Evolutionary conservation across 2,113 vertebrate genomes (phyloP), one percentile per base, ranked within the genome.

Genomic region (Falcunculus frontatus): DNA sequence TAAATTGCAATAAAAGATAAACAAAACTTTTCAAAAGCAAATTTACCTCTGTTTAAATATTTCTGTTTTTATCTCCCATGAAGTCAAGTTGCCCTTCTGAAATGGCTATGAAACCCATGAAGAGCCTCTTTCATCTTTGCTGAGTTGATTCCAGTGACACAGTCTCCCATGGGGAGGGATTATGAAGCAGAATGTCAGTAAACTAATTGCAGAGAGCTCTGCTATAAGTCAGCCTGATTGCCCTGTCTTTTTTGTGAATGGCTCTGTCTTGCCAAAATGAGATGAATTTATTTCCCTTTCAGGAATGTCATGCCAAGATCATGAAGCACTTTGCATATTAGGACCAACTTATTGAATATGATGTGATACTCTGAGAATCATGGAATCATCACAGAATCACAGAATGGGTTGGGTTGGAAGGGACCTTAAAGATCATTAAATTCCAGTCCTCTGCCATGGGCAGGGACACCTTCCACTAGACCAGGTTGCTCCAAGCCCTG

Each of bases 1-100:
- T 83, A 70, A 95, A 80, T 77, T 84, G 21, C 33, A 94, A 84
- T 82, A 69, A 73, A 95, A 92, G 76, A 70, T 63, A 95, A 93
- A 90, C 67, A 89, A 87, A 90, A 57, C 12, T 85, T 76, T 69
- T 57, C 30, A 46, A 57, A 84, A 89, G 11, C 16, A 93, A 75
- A 76, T 82, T 39, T 25, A 23, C 55, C 19, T 44, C 65, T 82
- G 33, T 77, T 85, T 46, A 90, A 55, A 55, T 74, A 90, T 84
- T 89, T 72, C 64, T 84, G 16, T 22, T 70, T 79, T 75, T 76
- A 4, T 30, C 17, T 69, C 16, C 16, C 11, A 9, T 16, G 17
- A 82, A 74, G 70, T 57, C 27, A 76, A 52, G 46, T 50, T 68
- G 35, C 21, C 35, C 27, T 35, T 44, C 32, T 92, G 49, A 82